phyloP scores from a whole-genome alignment of 2,888 invertebrate species.

The Molorchus minor region DNA sequence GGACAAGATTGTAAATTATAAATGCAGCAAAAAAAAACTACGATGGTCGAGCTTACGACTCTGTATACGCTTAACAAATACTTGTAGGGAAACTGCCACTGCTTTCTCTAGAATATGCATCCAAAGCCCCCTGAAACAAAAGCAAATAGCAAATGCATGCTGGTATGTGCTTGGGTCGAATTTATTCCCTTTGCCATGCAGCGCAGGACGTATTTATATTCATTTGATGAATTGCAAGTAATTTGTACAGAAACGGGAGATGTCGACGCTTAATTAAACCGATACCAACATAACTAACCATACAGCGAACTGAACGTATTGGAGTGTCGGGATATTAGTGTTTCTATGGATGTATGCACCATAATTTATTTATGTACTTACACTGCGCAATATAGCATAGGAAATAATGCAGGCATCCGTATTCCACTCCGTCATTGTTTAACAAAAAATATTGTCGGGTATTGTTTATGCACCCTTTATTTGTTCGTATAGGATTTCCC shows the following conservation, averaged over 20 bases:
- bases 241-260: constrained; percentile 21
- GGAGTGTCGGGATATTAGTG: constrained; percentile 10
- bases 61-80: neutral
- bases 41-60: too few species aligned
- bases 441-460: too few species aligned
- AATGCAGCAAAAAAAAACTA: too few species aligned
- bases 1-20: too few species aligned
- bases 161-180: neutral
- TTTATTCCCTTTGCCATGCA: neutral
- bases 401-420: too few species aligned
- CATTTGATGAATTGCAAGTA: constrained; percentile 22
- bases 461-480: too few species aligned
- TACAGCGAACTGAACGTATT: constrained; percentile 11
- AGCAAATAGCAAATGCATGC: neutral
- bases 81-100: neutral
- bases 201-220: neutral
- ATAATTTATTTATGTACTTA: too few species aligned
- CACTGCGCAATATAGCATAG: too few species aligned
- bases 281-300: constrained; percentile 18
- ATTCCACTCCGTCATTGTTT: too few species aligned
- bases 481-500: too few species aligned
- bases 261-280: constrained; percentile 24
- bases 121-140: neutral
- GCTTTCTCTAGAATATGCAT: neutral
- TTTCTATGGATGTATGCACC: too few species aligned